These are phyloP conservation scores for Autographa pulchrina DNA, from an alignment of 2,888 invertebrate genomes.

Conservation along the genomic window DNA sequence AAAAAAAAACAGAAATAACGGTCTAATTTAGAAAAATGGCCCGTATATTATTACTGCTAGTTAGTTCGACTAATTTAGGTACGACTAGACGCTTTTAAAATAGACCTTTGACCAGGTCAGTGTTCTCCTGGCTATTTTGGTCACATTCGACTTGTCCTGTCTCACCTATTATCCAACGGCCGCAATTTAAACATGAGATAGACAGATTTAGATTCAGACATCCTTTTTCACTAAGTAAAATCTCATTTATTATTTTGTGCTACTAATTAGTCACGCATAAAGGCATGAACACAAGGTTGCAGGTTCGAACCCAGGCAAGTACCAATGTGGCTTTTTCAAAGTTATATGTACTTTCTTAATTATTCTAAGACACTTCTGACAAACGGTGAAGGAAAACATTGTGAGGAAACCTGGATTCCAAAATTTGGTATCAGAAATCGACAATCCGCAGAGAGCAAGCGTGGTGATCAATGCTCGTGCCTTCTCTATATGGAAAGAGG, in stretches of 20 bases:
- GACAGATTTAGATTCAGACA: slow-evolving; percentile 32
- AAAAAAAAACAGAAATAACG: no score
- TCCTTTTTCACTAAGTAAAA: slow-evolving; percentile 22
- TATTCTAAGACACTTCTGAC: no score
- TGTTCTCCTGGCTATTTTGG: slow-evolving; percentile 24
- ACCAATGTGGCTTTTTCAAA: no score
- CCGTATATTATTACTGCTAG: not conserved
- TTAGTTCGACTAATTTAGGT: not conserved
- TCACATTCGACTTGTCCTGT: slow-evolving; percentile 40
- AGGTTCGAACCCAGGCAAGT: no score
- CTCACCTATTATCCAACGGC: slow-evolving; percentile 34
- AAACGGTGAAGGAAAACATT: no score
- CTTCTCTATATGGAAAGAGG: no score
- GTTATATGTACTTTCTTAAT: no score
- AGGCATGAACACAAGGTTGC: no score
- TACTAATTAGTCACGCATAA: slow-evolving; percentile 30
- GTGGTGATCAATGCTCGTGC: no score
- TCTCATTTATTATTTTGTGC: slow-evolving; percentile 22
- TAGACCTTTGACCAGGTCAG: slow-evolving; percentile 36
- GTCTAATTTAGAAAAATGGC: slow-evolving; percentile 8
- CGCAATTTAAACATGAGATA: slow-evolving; percentile 36
- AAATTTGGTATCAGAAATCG: no score
- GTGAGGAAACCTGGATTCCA: no score
- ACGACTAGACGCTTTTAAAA: slow-evolving; percentile 37
- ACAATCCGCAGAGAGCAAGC: no score